Evolutionary conservation across 2,797 vertebrate species (phyloP).

Genomic region (Staurois parvus): DNA sequence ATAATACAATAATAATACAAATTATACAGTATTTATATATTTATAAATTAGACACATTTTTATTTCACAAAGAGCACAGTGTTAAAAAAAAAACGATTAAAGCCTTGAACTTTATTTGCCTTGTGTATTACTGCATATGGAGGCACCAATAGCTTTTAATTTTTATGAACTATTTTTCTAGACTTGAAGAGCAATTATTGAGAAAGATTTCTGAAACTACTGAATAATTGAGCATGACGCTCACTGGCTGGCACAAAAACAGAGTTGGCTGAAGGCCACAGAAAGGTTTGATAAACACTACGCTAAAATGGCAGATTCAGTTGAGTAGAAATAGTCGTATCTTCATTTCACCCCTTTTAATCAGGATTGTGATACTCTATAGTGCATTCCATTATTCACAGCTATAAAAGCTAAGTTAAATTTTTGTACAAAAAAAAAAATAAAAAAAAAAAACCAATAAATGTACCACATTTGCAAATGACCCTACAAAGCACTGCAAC

Average conservation of each 20-base stretch:
- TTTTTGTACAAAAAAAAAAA: no score
- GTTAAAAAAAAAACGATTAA: no score
- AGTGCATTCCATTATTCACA: not conserved
- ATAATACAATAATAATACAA: no score
- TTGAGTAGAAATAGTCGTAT: not conserved
- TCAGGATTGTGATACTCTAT: not conserved
- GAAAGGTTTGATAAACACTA: constrained; percentile 8
- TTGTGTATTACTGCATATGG: constrained; percentile 31
- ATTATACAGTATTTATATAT: no score
- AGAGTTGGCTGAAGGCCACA: constrained; percentile 30
- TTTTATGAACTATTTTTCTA: constrained; percentile 31
- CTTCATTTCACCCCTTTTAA: not conserved
- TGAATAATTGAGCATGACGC: constrained; percentile 32
- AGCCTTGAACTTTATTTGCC: constrained; percentile 36
- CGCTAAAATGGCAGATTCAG: constrained; percentile 15
- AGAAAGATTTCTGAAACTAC: constrained; percentile 35
- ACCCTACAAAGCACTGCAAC: no score
- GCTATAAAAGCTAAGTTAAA: no score
- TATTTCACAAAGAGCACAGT: no score
- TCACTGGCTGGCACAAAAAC: constrained; percentile 26
- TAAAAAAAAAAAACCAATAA: no score
- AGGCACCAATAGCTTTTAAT: constrained; percentile 29
- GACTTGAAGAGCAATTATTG: constrained; percentile 38
- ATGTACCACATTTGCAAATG: no score
- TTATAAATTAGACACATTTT: no score